Conservation (phyloP, 2,113 vertebrate species). For the Rhabdornis inornatus region DNA sequence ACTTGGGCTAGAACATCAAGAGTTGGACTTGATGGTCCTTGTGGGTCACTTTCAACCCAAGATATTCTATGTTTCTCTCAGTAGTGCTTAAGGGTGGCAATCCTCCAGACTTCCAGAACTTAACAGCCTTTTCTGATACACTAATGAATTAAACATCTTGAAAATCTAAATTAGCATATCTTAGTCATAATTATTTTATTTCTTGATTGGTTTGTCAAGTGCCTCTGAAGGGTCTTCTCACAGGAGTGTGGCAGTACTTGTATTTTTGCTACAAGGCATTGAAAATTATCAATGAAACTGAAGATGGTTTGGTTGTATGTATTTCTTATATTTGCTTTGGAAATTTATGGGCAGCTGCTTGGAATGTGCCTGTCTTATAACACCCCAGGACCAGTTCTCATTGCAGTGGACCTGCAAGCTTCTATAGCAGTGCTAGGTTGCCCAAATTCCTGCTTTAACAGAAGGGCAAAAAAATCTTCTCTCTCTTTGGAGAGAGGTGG, state of each 20-base stretch:
- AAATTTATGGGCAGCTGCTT: neutral
- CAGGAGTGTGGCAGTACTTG: neutral
- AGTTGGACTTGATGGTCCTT: neutral
- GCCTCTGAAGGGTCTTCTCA: neutral
- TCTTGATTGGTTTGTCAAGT: neutral
- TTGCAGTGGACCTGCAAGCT: neutral
- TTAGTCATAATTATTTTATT: neutral
- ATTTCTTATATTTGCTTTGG: neutral
- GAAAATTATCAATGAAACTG: neutral
- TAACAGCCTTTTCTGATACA: neutral
- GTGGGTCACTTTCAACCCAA: neutral
- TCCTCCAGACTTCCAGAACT: neutral
- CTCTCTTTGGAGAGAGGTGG: neutral
- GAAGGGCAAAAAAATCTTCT: neutral
- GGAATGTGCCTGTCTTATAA: neutral
- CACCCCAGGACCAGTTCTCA: neutral
- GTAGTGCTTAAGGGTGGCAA: neutral
- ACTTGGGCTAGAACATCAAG: neutral
- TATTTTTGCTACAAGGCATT: neutral
- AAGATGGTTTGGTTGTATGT: neutral
- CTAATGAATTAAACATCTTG: neutral
- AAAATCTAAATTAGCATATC: neutral
- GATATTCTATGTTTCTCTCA: neutral
- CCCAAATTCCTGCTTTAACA: neutral
- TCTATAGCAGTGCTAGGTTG: neutral